A percentile compares a stretch with the other conserved stretches of the same genome.
These are phyloP conservation scores for Drosophila glabriapex DNA, from an alignment of 2,888 invertebrate species.

Conservation along the genomic window DNA sequence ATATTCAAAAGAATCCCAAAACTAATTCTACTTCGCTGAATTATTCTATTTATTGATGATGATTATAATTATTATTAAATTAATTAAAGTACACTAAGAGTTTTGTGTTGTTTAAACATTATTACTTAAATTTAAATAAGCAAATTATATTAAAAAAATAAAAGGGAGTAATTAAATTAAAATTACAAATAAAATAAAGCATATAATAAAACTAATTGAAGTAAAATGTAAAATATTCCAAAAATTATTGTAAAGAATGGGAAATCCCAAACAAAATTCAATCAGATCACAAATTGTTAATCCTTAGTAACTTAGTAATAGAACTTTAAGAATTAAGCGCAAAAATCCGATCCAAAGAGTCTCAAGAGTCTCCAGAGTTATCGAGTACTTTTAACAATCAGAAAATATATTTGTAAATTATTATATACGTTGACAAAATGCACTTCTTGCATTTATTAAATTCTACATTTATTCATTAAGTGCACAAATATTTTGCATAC, in stretches of 20 bases:
- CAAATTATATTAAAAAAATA: not conserved
- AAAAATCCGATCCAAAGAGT: fast-evolving
- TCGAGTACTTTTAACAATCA: not conserved
- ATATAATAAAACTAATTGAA: not conserved
- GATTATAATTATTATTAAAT: not conserved
- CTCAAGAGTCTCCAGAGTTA: not conserved
- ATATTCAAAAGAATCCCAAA: not conserved
- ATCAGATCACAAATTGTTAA: not conserved
- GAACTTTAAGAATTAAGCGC: not conserved
- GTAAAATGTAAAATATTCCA: not conserved
- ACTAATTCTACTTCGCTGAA: not conserved
- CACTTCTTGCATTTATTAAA: not conserved
- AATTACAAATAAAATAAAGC: not conserved
- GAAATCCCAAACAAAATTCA: not conserved
- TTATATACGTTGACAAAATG: not conserved
- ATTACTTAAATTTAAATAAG: not conserved
- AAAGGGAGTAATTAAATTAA: not conserved
- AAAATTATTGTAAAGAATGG: not conserved
- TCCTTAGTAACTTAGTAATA: fast-evolving
- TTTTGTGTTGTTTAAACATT: not conserved
- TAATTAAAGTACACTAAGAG: not conserved
- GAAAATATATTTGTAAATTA: not conserved
- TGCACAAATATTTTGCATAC: not conserved
- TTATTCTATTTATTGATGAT: not conserved
- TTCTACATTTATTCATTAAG: not conserved